Evolutionary conservation across 1,140 invertebrate species (phyloP).

Genomic region (Dinothrombium tinctorium): DNA sequence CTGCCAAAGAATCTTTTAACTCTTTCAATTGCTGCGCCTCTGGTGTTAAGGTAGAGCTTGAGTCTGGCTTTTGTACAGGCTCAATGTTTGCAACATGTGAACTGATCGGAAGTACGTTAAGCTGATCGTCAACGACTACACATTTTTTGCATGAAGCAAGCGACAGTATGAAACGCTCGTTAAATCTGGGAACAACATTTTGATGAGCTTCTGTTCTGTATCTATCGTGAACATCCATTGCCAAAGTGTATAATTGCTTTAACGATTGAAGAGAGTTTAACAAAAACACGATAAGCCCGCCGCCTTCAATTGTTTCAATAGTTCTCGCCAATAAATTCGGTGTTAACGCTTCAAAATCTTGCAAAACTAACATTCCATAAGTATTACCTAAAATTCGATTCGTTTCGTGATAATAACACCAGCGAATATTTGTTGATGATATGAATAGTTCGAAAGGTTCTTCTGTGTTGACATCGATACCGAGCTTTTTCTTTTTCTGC

Average conservation of each 20-base stretch:
- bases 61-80: constrained; percentile 25
- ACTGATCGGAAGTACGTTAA: constrained; percentile 75
- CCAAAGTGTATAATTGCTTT: constrained; percentile 82
- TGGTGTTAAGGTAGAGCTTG: constrained; percentile 19
- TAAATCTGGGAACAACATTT: constrained; percentile 66
- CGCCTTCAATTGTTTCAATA: constrained; percentile 95
- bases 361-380: constrained; percentile 30
- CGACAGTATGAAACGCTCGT: constrained; percentile 83
- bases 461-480: constrained; percentile 77
- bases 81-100: constrained; percentile 57
- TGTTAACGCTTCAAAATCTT: constrained; percentile 98
- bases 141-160: constrained; percentile 63
- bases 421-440: constrained; percentile 83
- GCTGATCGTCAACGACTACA: constrained; percentile 66
- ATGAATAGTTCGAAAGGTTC: constrained; percentile 93
- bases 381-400: constrained; percentile 95
- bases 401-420: constrained; percentile 87
- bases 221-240: constrained; percentile 94
- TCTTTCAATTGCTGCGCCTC: constrained; percentile 32
- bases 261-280: constrained; percentile 63
- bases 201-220: constrained; percentile 83
- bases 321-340: constrained; percentile 91
- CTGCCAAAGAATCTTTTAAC: constrained; percentile 50
- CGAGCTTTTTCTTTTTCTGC: constrained; percentile 61
- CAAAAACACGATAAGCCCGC: constrained; percentile 67